Conservation (phyloP, 2,113 vertebrate species). For the Otolemur garnettii region DNA sequence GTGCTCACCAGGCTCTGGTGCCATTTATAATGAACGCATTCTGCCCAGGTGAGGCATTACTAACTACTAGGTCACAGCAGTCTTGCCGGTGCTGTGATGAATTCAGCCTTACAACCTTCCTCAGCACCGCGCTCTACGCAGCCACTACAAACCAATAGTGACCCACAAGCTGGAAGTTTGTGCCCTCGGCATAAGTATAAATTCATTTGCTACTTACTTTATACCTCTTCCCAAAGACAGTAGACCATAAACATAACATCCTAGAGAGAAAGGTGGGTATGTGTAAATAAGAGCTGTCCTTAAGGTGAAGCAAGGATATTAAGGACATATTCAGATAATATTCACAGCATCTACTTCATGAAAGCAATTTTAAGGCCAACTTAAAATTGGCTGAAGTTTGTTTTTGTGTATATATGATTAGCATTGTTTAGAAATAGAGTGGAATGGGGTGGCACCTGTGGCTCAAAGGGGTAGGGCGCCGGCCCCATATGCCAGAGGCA, state of each 20-base stretch:
- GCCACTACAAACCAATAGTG: background rate
- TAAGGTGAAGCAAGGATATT: background rate
- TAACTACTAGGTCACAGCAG: fast-evolving
- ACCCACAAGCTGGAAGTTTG: background rate
- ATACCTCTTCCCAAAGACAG: background rate
- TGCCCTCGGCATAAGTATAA: background rate
- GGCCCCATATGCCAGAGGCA: too few species aligned
- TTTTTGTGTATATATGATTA: background rate
- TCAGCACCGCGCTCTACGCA: background rate
- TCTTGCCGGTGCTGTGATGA: too few species aligned
- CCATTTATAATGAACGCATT: background rate
- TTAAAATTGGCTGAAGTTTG: background rate
- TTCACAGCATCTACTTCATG: background rate
- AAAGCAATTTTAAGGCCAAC: background rate
- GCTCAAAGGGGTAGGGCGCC: too few species aligned
- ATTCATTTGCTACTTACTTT: background rate
- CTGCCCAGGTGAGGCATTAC: background rate
- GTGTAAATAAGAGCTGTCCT: background rate
- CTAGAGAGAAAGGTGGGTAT: background rate
- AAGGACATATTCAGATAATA: background rate
- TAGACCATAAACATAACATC: background rate
- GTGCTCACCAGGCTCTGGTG: fast-evolving
- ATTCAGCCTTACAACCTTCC: background rate
- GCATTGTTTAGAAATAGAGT: background rate
- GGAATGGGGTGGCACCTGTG: too few species aligned